A percentile compares a stretch with the other conserved stretches of the same genome.
Evolutionary conservation across 2,797 vertebrate species (phyloP).

Genomic region (Crenichthys baileyi): DNA sequence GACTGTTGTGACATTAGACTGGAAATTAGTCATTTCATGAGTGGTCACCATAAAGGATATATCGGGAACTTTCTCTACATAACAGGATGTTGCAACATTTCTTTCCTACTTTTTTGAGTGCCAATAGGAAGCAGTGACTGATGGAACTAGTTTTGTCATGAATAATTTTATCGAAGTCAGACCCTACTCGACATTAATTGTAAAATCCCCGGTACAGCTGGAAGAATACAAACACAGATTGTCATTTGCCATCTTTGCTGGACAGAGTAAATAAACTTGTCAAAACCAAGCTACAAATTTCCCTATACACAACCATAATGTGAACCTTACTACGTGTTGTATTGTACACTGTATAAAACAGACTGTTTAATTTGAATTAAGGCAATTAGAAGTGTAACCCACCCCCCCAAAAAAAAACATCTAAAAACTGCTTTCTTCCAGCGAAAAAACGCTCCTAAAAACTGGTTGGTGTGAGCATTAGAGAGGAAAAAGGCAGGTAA

Average conservation of each 20-base stretch:
- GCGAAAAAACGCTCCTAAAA: constrained; percentile 28
- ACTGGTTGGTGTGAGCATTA: constrained; percentile 27
- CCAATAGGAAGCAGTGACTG: constrained; percentile 6
- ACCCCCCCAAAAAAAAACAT: not conserved
- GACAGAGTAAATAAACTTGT: not conserved
- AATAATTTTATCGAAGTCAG: constrained; percentile 3
- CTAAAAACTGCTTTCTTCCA: not conserved
- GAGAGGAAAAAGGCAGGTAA: constrained; percentile 23
- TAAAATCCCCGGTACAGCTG: constrained; percentile 10
- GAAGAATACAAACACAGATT: constrained; percentile 4
- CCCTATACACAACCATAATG: not conserved
- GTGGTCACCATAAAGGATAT: not conserved
- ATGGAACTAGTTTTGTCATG: constrained; percentile 26
- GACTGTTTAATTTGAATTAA: not conserved
- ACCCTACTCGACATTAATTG: constrained; percentile 3
- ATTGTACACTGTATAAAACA: not conserved
- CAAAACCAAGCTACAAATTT: not conserved
- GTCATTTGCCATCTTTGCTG: not conserved
- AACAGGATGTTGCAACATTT: constrained; percentile 1
- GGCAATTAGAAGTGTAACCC: not conserved
- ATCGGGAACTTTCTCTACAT: not conserved
- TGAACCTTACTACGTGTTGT: not conserved
- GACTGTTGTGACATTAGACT: not conserved
- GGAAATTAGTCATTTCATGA: not conserved
- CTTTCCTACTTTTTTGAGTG: not conserved